A percentile compares a stretch with the other conserved stretches of the same genome.
Evolutionary conservation across 1,140 invertebrate genomes (phyloP).

Genomic region (Helicorthomorpha holstii): DNA sequence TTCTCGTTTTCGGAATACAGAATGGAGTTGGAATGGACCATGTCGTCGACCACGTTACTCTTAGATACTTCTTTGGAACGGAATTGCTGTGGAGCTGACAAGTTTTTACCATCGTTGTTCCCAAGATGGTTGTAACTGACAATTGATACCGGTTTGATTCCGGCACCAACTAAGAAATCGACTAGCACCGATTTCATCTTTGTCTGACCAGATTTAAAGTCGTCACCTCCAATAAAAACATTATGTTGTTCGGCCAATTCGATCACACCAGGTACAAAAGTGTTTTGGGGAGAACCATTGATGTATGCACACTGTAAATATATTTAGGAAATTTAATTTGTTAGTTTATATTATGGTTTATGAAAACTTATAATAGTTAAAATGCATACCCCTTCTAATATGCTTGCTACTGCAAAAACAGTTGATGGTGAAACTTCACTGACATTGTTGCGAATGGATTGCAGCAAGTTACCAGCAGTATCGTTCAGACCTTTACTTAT

Average conservation of each 20-base stretch:
- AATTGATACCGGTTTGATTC: constrained; percentile 90
- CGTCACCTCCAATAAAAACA: constrained; percentile 81
- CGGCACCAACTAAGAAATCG: constrained; percentile 80
- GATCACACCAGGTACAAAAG: constrained; percentile 73
- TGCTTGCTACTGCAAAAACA: constrained; percentile 76
- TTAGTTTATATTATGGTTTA: constrained; percentile 1
- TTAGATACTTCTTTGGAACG: constrained; percentile 52
- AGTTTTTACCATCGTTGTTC: constrained; percentile 91
- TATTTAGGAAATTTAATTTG: background rate
- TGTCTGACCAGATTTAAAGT: constrained; percentile 95
- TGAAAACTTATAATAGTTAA: too few relatives aligned
- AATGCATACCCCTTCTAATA: constrained; percentile 66
- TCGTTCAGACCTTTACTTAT: constrained; percentile 64
- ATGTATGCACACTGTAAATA: constrained; percentile 63
- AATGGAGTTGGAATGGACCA: constrained; percentile 71
- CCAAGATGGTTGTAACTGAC: constrained; percentile 96
- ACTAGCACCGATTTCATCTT: constrained; percentile 94
- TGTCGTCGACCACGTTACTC: constrained; percentile 90
- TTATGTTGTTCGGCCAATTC: constrained; percentile 58
- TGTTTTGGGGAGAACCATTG: constrained; percentile 94
- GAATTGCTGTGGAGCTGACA: constrained; percentile 85
- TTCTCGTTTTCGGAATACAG: constrained; percentile 61
- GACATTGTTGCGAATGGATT: constrained; percentile 51
- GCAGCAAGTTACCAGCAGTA: constrained; percentile 58
- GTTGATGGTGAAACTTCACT: constrained; percentile 85